phyloP scores from a whole-genome alignment of 2,888 invertebrate species.

The Zygaena filipendulae region DNA sequence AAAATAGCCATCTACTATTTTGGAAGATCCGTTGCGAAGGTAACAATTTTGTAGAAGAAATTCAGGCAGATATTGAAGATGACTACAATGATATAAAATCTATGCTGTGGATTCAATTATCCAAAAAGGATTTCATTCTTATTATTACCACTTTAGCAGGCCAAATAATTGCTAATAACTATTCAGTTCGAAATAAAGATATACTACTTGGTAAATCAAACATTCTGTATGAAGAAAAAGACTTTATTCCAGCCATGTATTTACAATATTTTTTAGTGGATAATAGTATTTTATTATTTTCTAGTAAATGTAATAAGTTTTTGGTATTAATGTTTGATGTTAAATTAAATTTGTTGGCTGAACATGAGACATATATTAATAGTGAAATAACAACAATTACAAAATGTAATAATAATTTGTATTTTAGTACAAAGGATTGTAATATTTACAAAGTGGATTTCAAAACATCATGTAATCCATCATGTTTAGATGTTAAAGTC shows the following conservation, averaged over 20 bases:
- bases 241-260: conserved; percentile 34
- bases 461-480: too few relatives aligned
- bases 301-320: conserved; percentile 46
- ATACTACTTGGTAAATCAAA: conserved; percentile 20
- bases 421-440: conserved; percentile 32
- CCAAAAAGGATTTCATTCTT: conserved; percentile 23
- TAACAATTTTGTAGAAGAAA: conserved; percentile 18
- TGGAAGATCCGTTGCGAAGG: conserved; percentile 29
- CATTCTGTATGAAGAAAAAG: conserved; percentile 36
- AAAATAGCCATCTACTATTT: conserved; percentile 33
- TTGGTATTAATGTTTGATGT: conserved; percentile 30
- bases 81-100: conserved; percentile 27
- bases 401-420: conserved; percentile 22
- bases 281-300: conserved; percentile 31
- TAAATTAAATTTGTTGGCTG: conserved; percentile 25
- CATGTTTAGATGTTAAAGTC: conserved; percentile 22
- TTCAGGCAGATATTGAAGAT: conserved; percentile 20
- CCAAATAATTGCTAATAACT: conserved; percentile 28
- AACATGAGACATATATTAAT: conserved; percentile 36
- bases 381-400: conserved; percentile 36
- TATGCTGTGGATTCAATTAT: conserved; percentile 32
- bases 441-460: conserved; percentile 32
- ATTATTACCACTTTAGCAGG: conserved; percentile 33
- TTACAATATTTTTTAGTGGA: conserved; percentile 23
- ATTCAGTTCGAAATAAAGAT: conserved; percentile 20